Conservation (phyloP, 2,888 invertebrate species). For the Elmis aenea region DNA sequence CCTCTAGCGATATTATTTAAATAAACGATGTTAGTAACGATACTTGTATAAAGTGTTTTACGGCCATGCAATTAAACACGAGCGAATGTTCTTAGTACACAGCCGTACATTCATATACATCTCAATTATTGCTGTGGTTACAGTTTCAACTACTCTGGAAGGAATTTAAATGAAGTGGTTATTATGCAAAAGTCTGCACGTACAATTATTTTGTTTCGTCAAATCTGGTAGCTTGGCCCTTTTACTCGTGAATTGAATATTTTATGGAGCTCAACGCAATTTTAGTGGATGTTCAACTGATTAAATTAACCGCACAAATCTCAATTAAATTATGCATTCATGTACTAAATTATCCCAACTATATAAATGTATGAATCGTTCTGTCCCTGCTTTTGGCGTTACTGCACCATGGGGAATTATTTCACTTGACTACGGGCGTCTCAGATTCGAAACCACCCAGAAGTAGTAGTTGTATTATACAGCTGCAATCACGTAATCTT, state of each 20-base stretch:
- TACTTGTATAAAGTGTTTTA: too few relatives aligned
- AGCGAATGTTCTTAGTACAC: too few relatives aligned
- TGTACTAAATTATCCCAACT: conserved; percentile 30
- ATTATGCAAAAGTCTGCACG: too few relatives aligned
- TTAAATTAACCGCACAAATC: conserved; percentile 33
- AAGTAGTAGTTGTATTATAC: conserved; percentile 3
- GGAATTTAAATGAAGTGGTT: too few relatives aligned
- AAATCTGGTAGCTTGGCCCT: too few relatives aligned
- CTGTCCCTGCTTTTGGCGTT: conserved; percentile 27
- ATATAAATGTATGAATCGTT: conserved; percentile 28
- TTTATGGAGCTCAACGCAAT: conserved; percentile 9
- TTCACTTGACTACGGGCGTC: not conserved
- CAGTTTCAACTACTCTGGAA: too few relatives aligned
- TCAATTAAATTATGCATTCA: conserved; percentile 35
- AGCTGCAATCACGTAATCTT: conserved; percentile 2
- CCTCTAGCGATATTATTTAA: too few relatives aligned
- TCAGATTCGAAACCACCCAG: not conserved
- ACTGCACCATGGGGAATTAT: conserved; percentile 32
- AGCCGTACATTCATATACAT: too few relatives aligned
- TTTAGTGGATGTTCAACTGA: conserved; percentile 24
- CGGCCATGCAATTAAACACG: too few relatives aligned
- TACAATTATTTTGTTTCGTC: too few relatives aligned
- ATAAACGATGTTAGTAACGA: too few relatives aligned
- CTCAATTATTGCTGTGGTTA: too few relatives aligned
- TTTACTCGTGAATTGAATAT: conserved; percentile 7